Evolutionary conservation across 2,113 vertebrate genomes (phyloP).

Genomic region (Syngnathoides biaculeatus): DNA sequence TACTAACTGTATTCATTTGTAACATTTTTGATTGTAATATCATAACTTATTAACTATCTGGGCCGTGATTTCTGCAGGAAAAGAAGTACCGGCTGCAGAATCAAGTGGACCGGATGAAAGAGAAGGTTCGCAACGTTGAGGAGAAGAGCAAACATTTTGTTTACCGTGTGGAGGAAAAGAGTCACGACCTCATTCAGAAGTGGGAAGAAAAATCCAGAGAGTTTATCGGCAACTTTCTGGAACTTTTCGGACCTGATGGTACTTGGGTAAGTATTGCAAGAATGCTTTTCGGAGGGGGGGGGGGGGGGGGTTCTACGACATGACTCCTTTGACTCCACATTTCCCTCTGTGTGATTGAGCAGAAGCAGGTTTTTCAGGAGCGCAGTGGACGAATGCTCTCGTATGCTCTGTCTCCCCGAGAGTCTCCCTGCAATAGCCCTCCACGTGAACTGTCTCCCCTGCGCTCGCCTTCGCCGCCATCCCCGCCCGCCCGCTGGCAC

Average conservation of each 20-base stretch:
- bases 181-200: conserved; percentile 95
- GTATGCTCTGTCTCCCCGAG: conserved; percentile 88
- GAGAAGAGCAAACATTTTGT: conserved; percentile 98
- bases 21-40: too few species aligned
- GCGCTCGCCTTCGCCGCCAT: conserved; percentile 84
- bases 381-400: conserved; percentile 88
- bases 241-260: conserved; percentile 96
- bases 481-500: conserved; percentile 77
- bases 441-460: conserved; percentile 87
- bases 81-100: conserved; percentile 98
- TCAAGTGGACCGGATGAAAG: conserved; percentile 97
- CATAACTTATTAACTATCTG: background rate
- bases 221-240: conserved; percentile 96
- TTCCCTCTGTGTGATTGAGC: conserved; percentile 6
- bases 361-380: conserved; percentile 99
- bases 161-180: conserved; percentile 95
- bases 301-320: background rate
- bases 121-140: conserved; percentile 92
- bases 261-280: conserved; percentile 81
- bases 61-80: conserved; percentile 73
- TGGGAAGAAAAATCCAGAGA: conserved; percentile 98
- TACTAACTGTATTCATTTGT: too few species aligned
- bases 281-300: background rate
- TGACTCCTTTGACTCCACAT: background rate
- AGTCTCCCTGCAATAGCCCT: conserved; percentile 87